Conservation (phyloP, 23 tunicate genomes). For the Clavelina lepadiformis region DNA sequence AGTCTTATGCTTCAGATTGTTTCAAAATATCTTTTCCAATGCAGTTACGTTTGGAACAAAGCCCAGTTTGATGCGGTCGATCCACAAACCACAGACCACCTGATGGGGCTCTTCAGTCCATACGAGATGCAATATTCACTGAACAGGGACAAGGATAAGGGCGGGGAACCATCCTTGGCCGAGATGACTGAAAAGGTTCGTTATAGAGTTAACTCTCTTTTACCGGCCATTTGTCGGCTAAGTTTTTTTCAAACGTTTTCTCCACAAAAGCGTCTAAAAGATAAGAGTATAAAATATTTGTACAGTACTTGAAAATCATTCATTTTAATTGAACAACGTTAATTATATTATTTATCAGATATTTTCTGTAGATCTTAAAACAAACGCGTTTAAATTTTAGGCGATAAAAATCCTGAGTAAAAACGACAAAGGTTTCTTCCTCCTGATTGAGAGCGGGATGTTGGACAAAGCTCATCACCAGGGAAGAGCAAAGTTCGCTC, state of each 20-base stretch:
- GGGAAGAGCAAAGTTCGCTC: slow-evolving; percentile 25
- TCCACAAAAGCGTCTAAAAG: too few relatives aligned
- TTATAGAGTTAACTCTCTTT: too few relatives aligned
- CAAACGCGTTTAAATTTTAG: slow-evolving; percentile 13
- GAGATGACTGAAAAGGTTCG: slow-evolving; percentile 51
- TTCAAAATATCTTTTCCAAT: too few relatives aligned
- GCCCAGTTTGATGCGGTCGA: slow-evolving; percentile 29
- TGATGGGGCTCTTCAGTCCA: slow-evolving; percentile 50
- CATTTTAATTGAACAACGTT: too few relatives aligned
- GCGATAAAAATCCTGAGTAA: slow-evolving; percentile 51
- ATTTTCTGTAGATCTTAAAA: too few relatives aligned
- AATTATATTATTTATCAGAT: too few relatives aligned
- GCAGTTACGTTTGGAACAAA: slow-evolving; percentile 48
- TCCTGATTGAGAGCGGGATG: slow-evolving; percentile 51
- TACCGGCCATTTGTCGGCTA: too few relatives aligned
- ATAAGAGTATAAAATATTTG: too few relatives aligned
- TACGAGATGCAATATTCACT: slow-evolving; percentile 40
- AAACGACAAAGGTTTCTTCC: slow-evolving; percentile 45
- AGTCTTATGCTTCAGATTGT: too few relatives aligned
- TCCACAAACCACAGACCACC: slow-evolving; percentile 39
- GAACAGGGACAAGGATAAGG: background rate
- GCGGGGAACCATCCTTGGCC: slow-evolving; percentile 33
- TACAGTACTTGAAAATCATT: too few relatives aligned
- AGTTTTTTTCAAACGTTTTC: too few relatives aligned
- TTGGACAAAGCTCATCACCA: slow-evolving; percentile 58